These are phyloP conservation scores for Drosophila borealis DNA, from an alignment of 2,888 invertebrate species.

Conservation along the genomic window DNA sequence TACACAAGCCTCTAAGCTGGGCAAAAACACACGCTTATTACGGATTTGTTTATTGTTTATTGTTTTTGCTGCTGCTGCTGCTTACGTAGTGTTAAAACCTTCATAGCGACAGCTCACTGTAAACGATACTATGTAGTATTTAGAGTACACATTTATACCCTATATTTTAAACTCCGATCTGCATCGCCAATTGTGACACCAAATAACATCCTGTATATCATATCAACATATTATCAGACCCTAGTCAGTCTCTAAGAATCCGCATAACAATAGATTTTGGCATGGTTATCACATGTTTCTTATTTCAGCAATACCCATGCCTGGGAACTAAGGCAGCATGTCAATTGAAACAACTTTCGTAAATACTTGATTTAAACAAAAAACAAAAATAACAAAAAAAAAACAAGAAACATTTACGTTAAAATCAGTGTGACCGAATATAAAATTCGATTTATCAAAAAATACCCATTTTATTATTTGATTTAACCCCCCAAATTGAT, in stretches of 20 bases:
- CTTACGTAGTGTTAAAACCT: background rate
- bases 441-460: too few species aligned
- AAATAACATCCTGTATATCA: too few species aligned
- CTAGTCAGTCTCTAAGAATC: background rate
- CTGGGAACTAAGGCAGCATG: constrained; percentile 48
- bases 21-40: background rate
- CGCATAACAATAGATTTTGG: constrained; percentile 6
- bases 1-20: background rate
- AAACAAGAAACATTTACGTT: background rate
- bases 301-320: constrained; percentile 47
- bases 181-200: background rate
- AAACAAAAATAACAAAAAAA: background rate
- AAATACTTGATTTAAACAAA: constrained; percentile 10
- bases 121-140: background rate
- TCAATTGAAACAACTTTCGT: constrained; percentile 18
- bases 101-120: background rate
- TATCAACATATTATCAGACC: background rate
- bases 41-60: too few species aligned
- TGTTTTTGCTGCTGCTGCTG: background rate
- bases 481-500: too few species aligned
- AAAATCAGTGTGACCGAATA: constrained; percentile 51
- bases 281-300: constrained; percentile 37
- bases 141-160: background rate
- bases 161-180: background rate
- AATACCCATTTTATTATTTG: too few species aligned